A percentile compares a stretch with the other conserved stretches of the same genome.
phyloP scores from a whole-genome alignment of 2,888 invertebrate genomes.

The Lutraria lutraria region DNA sequence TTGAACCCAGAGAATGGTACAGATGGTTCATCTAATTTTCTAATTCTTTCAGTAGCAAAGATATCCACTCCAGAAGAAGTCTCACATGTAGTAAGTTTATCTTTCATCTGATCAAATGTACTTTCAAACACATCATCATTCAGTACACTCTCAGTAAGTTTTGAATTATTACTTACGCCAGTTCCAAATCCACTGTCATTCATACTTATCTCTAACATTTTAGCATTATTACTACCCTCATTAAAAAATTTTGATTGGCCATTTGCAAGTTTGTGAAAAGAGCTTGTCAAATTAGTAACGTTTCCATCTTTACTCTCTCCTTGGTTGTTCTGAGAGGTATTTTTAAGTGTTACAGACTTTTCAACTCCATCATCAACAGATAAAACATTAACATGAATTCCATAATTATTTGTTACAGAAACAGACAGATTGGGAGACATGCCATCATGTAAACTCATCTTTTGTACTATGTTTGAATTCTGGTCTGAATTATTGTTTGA shows the following conservation, averaged over 20 bases:
- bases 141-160: conserved; percentile 57
- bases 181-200: conserved; percentile 51
- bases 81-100: background rate
- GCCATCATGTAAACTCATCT: background rate
- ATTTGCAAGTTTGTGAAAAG: background rate
- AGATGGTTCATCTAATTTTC: background rate
- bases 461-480: background rate
- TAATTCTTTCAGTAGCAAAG: background rate
- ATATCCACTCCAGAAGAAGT: background rate
- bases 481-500: background rate
- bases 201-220: background rate
- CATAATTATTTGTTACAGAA: background rate
- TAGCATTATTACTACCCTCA: background rate
- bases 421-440: background rate
- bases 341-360: background rate
- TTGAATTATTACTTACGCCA: conserved; percentile 67
- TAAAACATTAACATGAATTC: background rate
- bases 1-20: conserved; percentile 25
- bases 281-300: background rate
- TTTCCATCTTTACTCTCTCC: background rate
- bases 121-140: background rate
- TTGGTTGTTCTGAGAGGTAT: background rate
- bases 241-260: background rate
- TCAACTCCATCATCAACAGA: background rate
- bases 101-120: conserved; percentile 18